Conservation (phyloP, 23 tunicate genomes). For the Trididemnum nubilum region DNA sequence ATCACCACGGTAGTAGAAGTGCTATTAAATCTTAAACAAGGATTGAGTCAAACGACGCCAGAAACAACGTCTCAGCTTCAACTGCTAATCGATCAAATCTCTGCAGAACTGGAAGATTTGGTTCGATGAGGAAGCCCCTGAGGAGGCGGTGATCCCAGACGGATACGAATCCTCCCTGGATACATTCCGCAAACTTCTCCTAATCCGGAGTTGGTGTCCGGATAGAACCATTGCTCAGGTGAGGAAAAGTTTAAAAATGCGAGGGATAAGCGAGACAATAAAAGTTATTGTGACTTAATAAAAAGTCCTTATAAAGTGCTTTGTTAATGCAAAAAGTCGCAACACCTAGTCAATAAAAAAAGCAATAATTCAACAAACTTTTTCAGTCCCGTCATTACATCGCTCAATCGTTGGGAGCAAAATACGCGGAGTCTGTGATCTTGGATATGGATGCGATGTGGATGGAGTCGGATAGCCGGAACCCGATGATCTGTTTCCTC, state of each 20-base stretch:
- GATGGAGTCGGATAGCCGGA: slow-evolving; percentile 63
- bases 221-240: slow-evolving; percentile 89
- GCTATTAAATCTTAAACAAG: not conserved
- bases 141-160: slow-evolving; percentile 82
- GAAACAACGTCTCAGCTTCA: not conserved
- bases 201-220: slow-evolving; percentile 87
- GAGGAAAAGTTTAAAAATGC: not conserved
- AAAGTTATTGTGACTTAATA: too few relatives aligned
- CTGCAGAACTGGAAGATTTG: slow-evolving; percentile 81
- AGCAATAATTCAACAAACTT: not conserved
- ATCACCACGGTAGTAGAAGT: not conserved
- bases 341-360: too few relatives aligned
- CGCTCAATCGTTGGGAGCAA: slow-evolving; percentile 61
- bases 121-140: slow-evolving; percentile 90
- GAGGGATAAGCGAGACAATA: too few relatives aligned
- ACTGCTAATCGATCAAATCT: not conserved
- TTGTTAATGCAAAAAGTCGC: too few relatives aligned
- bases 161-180: slow-evolving; percentile 78
- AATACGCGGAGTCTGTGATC: slow-evolving; percentile 87
- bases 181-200: slow-evolving; percentile 66
- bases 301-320: too few relatives aligned
- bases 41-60: too few relatives aligned
- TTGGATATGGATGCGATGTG: slow-evolving; percentile 82
- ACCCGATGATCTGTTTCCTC: slow-evolving; percentile 80
- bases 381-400: slow-evolving; percentile 73